A percentile compares a stretch with the other conserved stretches of the same genome.
Evolutionary conservation across 2,797 vertebrate species (phyloP).

Genomic region (Fistularia tabacaria): DNA sequence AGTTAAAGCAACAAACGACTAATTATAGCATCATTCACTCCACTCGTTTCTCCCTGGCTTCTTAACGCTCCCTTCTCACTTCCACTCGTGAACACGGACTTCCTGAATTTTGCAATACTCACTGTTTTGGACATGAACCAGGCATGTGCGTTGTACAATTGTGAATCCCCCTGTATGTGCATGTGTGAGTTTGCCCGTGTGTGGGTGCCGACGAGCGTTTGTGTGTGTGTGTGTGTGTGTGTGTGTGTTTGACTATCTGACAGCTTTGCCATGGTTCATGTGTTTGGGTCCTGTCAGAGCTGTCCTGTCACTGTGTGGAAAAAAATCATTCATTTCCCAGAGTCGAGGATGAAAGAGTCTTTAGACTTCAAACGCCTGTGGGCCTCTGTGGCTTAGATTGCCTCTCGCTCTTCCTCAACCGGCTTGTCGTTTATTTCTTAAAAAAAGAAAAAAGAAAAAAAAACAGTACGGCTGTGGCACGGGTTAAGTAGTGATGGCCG

Average conservation of each 20-base stretch:
- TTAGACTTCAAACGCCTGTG: conserved; percentile 74
- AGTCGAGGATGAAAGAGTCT: conserved; percentile 74
- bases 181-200: conserved; percentile 22
- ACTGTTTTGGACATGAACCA: conserved; percentile 37
- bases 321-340: conserved; percentile 70
- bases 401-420: conserved; percentile 59
- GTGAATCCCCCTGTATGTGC: conserved; percentile 1
- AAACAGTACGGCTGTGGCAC: conserved; percentile 30
- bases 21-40: conserved; percentile 65
- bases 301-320: conserved; percentile 67
- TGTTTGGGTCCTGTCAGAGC: conserved; percentile 71
- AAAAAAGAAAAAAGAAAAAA: conserved; percentile 24
- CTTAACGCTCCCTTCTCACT: conserved; percentile 32
- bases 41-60: conserved; percentile 20
- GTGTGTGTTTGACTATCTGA: conserved; percentile 59
- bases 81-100: conserved; percentile 7
- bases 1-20: conserved; percentile 65
- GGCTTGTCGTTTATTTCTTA: conserved; percentile 58
- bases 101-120: conserved; percentile 25
- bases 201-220: conserved; percentile 8
- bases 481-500: conserved; percentile 60
- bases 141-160: conserved; percentile 4
- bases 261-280: conserved; percentile 70
- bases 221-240: conserved; percentile 37
- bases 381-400: conserved; percentile 70